phyloP scores from a whole-genome alignment of 2,888 invertebrate genomes.

The Thymelicus acteon region DNA sequence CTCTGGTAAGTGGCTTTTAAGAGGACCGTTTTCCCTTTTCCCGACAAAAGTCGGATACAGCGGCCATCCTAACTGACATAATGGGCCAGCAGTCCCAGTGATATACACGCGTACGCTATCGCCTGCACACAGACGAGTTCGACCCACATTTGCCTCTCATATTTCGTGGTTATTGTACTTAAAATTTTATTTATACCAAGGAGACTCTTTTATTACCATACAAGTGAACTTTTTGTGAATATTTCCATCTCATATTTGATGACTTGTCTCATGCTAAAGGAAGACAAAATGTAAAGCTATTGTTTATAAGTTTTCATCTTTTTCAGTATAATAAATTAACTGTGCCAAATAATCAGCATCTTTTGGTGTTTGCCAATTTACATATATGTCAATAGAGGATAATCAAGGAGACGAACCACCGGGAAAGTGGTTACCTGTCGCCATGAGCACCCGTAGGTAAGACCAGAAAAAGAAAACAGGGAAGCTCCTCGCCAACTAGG shows the following conservation, averaged over 20 bases:
- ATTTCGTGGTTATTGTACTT: slow-evolving; percentile 13
- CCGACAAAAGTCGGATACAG: slow-evolving; percentile 19
- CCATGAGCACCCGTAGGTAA: no score
- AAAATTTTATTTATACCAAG: slow-evolving; percentile 14
- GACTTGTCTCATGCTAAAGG: no score
- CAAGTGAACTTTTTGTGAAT: not conserved
- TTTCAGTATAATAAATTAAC: not conserved
- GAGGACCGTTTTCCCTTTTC: slow-evolving; percentile 15
- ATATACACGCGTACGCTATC: slow-evolving; percentile 22
- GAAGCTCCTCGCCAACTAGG: no score
- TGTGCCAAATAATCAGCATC: not conserved
- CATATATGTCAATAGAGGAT: no score
- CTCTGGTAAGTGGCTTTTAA: slow-evolving; percentile 18
- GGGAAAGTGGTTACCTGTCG: no score
- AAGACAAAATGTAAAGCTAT: no score
- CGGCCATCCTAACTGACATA: slow-evolving; percentile 4
- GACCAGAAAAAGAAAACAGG: no score
- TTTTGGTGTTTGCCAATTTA: no score
- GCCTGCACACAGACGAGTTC: slow-evolving; percentile 2
- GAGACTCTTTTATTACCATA: slow-evolving; percentile 4
- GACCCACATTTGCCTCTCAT: slow-evolving; percentile 18
- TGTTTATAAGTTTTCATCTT: no score
- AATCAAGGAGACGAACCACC: no score
- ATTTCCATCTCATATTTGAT: no score
- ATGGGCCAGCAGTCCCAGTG: slow-evolving; percentile 13